These are phyloP conservation scores for Listronotus bonariensis DNA, from an alignment of 1,140 invertebrate genomes.

Conservation along the genomic window DNA sequence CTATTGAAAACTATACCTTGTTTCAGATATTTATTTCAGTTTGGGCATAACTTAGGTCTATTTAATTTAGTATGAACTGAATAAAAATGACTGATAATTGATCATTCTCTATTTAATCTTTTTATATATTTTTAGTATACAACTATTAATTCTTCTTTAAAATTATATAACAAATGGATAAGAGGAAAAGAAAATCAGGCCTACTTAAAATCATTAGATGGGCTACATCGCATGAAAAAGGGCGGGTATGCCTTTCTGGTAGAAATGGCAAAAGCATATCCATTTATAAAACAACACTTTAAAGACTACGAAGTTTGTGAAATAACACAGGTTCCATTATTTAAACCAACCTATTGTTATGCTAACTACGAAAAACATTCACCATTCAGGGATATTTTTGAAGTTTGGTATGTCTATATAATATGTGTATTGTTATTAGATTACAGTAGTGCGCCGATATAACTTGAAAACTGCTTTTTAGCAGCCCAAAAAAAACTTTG, in stretches of 20 bases:
- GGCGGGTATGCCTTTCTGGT: constrained; percentile 1
- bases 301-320: constrained; percentile 9
- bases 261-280: constrained; percentile 9
- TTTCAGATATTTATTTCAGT: too few relatives aligned
- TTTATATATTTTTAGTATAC: constrained; percentile 10
- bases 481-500: too few relatives aligned
- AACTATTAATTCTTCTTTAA: background rate
- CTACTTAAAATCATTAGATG: constrained; percentile 1
- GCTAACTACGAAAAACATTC: constrained; percentile 19
- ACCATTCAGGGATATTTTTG: constrained; percentile 6
- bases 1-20: too few relatives aligned
- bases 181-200: constrained; percentile 3
- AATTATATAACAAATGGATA: background rate
- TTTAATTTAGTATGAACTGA: too few relatives aligned
- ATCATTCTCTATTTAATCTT: too few relatives aligned
- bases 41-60: too few relatives aligned
- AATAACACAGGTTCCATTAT: constrained; percentile 1
- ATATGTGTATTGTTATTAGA: too few relatives aligned
- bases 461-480: too few relatives aligned
- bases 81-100: too few relatives aligned
- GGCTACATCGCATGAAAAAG: background rate
- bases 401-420: constrained; percentile 4
- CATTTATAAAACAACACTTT: constrained; percentile 6
- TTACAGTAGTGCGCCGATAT: too few relatives aligned
- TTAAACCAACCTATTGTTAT: background rate